Evolutionary conservation across 1,140 invertebrate species (phyloP), one percentile per base, ranked within the genome.

Genomic region (Lysiphlebus fabarum): DNA sequence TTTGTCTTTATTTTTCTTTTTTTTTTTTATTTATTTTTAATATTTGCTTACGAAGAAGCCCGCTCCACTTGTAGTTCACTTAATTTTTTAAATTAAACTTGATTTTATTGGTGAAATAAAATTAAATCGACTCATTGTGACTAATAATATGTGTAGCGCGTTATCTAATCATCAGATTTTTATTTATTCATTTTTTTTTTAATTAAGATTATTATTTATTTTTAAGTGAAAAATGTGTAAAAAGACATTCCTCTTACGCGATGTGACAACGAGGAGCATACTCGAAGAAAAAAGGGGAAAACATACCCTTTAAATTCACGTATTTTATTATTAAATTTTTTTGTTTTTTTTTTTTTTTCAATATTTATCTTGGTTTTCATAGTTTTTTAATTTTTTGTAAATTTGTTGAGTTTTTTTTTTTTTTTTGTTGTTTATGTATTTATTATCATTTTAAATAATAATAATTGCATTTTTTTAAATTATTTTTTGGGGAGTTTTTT

Each of bases 171-270:
- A 74, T 66, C 70, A 67, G 67, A 73, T 73, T n/a, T n/a, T n/a
- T 75, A 64, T 65, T 66, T 71, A 64, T 61, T 51, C 38, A 38
- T 38, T 33, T 38, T 38, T 38, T n/a, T 38, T 26, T 26, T 26
- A 26, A 26, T 26, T 51, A 14, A 34, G 11, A 34, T 51, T 56
- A 34, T 51, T 34, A 9, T 57, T 57, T 48, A 12, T 38, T 53
- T 53, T 59, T 70, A 74, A 70, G 73, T 75, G 73, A 75, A 78
- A 77, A 77, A 75, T 71, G 69, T 76, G 74, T 76, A 74, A 78
- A 77, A 77, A 76, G 67, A 65, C 70, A 69, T 74, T 77, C 65
- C 69, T 66, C 74, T 69, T 70, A 51, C 69, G 70, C 67, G 69
- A 65, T 64, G 65, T 69, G 63, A 68, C 71, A 74, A 68, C 71